Conservation (phyloP, 2,888 invertebrate genomes). For the Aproaerema taeniolella region DNA sequence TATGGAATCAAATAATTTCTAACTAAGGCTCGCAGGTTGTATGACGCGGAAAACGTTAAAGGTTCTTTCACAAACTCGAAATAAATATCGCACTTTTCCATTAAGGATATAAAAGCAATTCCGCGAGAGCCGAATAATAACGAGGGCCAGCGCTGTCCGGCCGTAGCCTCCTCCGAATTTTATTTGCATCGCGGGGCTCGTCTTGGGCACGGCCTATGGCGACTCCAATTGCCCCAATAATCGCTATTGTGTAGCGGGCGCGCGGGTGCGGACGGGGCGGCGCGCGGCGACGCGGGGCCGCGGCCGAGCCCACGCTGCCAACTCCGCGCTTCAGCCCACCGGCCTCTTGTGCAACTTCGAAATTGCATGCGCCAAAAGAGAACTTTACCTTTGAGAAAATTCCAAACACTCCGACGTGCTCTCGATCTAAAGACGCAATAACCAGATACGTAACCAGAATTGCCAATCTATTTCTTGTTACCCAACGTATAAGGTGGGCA, state of each 20-base stretch:
- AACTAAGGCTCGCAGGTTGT: slow-evolving; percentile 39
- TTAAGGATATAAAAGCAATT: slow-evolving; percentile 74
- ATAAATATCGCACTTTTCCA: slow-evolving; percentile 74
- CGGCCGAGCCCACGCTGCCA: slow-evolving; percentile 21
- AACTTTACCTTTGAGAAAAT: slow-evolving; percentile 65
- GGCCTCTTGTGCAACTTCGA: slow-evolving; percentile 54
- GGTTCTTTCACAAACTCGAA: slow-evolving; percentile 58
- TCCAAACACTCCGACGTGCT: slow-evolving; percentile 53
- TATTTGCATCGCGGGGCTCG: slow-evolving; percentile 69
- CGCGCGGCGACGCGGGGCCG: slow-evolving; percentile 9
- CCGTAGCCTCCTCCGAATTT: slow-evolving; percentile 60
- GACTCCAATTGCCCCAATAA: slow-evolving; percentile 66
- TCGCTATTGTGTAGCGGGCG: slow-evolving; percentile 51
- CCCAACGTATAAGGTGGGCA: no score
- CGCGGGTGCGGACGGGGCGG: slow-evolving; percentile 11
- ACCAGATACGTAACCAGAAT: slow-evolving; percentile 53
- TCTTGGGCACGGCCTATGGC: slow-evolving; percentile 41
- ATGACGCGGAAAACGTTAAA: slow-evolving; percentile 55
- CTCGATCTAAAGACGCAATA: slow-evolving; percentile 54
- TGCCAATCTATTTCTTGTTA: slow-evolving; percentile 49
- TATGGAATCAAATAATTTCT: slow-evolving; percentile 46
- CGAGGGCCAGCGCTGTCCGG: slow-evolving; percentile 70
- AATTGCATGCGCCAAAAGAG: slow-evolving; percentile 63
- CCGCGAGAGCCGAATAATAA: slow-evolving; percentile 74
- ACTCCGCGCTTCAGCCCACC: slow-evolving; percentile 35